Evolutionary conservation across 2,113 vertebrate species (phyloP).

Genomic region (Gobio gobio): DNA sequence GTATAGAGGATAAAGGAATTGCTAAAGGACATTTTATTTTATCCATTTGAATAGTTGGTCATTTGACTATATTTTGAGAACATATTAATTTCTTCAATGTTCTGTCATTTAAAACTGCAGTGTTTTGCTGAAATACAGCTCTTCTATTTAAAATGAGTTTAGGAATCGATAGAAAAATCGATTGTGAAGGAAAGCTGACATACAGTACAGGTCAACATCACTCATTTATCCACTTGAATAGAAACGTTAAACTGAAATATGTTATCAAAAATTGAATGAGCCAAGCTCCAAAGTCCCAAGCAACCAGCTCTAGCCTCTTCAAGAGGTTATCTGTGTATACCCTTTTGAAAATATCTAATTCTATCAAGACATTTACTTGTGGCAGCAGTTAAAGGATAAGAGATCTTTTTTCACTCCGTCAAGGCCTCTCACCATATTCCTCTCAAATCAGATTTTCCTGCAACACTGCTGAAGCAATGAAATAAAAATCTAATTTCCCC

Average conservation of each 20-base stretch:
- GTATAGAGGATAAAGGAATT: not conserved
- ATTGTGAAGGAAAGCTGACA: not conserved
- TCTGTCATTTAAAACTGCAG: not conserved
- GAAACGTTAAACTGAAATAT: not conserved
- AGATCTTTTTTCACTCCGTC: constrained; percentile 46
- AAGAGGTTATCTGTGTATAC: not conserved
- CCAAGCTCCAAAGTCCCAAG: not conserved
- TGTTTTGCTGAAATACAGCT: not conserved
- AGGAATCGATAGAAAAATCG: not conserved
- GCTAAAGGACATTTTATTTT: not conserved
- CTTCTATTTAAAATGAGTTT: not conserved
- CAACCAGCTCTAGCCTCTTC: not conserved
- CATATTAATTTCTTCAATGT: not conserved
- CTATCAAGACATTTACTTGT: constrained; percentile 31
- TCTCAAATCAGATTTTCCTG: constrained; percentile 58
- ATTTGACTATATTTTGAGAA: not conserved
- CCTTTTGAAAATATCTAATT: constrained; percentile 39
- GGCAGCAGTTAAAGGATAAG: constrained; percentile 33
- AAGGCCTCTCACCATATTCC: constrained; percentile 39
- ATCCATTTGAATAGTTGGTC: not conserved
- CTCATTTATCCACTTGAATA: not conserved
- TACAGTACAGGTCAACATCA: not conserved
- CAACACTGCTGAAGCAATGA: constrained; percentile 57
- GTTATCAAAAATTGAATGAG: not conserved
- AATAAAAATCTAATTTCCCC: constrained; percentile 69